Evolutionary conservation across 2,113 vertebrate genomes (phyloP).

Genomic region (Anas platyrhynchos): DNA sequence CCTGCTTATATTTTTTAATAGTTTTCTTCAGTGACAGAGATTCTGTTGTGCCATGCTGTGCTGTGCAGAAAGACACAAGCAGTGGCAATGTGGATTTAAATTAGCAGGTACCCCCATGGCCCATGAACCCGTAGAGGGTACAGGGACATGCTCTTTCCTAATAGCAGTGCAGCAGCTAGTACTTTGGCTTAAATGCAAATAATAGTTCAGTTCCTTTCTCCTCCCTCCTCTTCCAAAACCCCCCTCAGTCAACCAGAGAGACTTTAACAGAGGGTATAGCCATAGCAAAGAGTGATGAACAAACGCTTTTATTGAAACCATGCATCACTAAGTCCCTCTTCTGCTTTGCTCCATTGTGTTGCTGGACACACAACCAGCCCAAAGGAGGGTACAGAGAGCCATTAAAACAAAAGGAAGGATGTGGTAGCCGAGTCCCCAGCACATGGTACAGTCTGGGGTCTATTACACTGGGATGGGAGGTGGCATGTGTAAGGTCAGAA

Average conservation of each 20-base stretch:
- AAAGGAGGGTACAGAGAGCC: not conserved
- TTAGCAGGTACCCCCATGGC: not conserved
- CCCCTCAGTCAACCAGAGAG: not conserved
- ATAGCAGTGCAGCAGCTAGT: not conserved
- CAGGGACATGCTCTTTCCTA: not conserved
- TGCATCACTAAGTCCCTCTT: rapidly evolving
- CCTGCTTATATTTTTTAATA: not conserved
- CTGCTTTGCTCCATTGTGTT: not conserved
- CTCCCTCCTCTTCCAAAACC: not conserved
- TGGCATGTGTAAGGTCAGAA: not conserved
- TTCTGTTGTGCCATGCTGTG: not conserved
- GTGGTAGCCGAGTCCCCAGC: not conserved
- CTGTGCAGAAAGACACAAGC: not conserved
- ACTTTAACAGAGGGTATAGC: not conserved
- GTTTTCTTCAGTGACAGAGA: not conserved
- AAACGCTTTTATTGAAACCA: not conserved
- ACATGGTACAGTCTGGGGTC: rapidly evolving
- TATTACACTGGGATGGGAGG: not conserved
- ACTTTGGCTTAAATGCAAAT: not conserved
- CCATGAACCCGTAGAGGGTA: not conserved
- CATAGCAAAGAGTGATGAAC: not conserved
- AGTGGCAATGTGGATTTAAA: not conserved
- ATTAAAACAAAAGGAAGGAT: not conserved
- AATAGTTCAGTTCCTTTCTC: not conserved
- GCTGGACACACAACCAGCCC: not conserved